Evolutionary conservation across 23 tunicate genomes (phyloP).

Genomic region (Botrylloides violaceus): DNA sequence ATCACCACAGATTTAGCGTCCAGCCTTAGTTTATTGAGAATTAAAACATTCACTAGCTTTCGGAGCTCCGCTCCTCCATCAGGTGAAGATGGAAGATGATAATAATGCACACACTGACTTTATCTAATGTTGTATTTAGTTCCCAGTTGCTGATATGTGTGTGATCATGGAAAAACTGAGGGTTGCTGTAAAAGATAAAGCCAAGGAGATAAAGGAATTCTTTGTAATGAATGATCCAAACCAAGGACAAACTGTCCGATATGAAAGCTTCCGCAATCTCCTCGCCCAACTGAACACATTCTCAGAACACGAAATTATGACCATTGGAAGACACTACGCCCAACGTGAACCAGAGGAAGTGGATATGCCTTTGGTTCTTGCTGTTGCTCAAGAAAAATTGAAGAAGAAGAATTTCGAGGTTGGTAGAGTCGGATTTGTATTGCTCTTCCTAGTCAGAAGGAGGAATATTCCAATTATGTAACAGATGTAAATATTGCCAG

Average conservation of each 20-base stretch:
- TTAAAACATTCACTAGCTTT: too few relatives aligned
- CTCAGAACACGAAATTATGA: conserved; percentile 96
- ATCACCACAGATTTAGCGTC: too few relatives aligned
- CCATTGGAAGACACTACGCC: conserved; percentile 76
- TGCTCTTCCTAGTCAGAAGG: too few relatives aligned
- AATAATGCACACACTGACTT: not conserved
- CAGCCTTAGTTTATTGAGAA: too few relatives aligned
- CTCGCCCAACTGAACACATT: conserved; percentile 52
- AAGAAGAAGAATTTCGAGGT: conserved; percentile 86
- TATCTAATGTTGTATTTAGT: conserved; percentile 19
- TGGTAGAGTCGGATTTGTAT: not conserved
- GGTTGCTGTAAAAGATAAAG: conserved; percentile 58
- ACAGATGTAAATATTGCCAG: too few relatives aligned
- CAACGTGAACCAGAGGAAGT: conserved; percentile 49
- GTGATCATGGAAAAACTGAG: conserved; percentile 62
- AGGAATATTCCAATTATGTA: too few relatives aligned
- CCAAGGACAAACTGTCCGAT: conserved; percentile 37
- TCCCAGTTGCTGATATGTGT: conserved; percentile 57
- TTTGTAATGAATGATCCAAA: conserved; percentile 79
- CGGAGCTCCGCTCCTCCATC: too few relatives aligned
- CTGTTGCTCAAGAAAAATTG: conserved; percentile 78
- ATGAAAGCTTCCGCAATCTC: conserved; percentile 73
- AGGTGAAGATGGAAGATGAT: too few relatives aligned
- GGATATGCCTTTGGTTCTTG: conserved; percentile 74
- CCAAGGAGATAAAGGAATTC: conserved; percentile 72